Base-by-base conservation (phyloP, 2,888 invertebrate species). In the Cantharis flavilabris region DNA sequence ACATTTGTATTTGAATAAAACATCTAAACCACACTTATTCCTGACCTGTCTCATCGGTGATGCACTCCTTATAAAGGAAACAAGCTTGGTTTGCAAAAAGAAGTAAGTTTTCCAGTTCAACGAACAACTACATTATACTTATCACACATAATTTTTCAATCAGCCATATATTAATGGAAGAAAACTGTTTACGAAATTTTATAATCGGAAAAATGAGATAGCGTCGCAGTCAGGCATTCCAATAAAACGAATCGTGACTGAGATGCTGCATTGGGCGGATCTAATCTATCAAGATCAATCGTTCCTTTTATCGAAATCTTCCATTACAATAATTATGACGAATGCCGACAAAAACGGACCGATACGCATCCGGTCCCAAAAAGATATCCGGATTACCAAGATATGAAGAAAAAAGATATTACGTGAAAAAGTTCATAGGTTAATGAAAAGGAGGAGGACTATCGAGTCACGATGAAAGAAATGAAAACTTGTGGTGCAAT, bases 381-480 rank as follows among this genome's bases (percentile, higher is more conserved):
- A 49, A 49, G 49, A n/a, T n/a, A 49, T 49, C 49, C 49, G 5
- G 49, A 49, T 33, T 33, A 33, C 33, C 4, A 33, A 33, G 11
- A 33, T 26, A 4, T n/a, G 3, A 13, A 33, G 33, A 33, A 11
- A 30, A 49, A 16, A 28, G 20, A 20, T 20, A 20, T 16, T 16
- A 16, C 16, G 16, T 16, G 16, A 16, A 16, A 16, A 16, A 16
- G 84, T 82, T 80, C 84, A 82, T 80, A 84, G 84, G 84, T 84
- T 84, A 84, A 84, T 84, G 84, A 84, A 84, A 84, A 83, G 82
- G 82, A 82, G 84, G 83, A 81, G 83, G 82, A 82, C 81, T 80
- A 81, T 81, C 79, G 76, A 49, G 79, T 76, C 80, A 82, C 81
- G 81, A 67, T 10, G 65, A 67, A 23, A 26, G 23, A 67, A 67